Evolutionary conservation across 2,888 invertebrate genomes (phyloP).

Genomic region (Oxyteleia sp.): DNA sequence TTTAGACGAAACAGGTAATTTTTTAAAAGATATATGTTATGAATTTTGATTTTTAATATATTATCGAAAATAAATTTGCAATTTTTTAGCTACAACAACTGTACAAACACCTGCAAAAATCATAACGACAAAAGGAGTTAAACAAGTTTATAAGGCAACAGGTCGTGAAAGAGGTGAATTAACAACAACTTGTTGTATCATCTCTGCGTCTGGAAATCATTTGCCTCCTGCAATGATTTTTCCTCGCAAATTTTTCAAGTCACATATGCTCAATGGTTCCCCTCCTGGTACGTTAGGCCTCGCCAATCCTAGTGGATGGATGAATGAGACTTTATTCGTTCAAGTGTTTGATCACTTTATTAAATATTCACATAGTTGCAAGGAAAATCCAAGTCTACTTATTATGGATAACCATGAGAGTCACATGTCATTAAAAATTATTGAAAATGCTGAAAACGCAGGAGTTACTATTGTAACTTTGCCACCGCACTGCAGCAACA

Average conservation of each 20-base stretch:
- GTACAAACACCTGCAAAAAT: constrained; percentile 84
- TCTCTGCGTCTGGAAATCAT: constrained; percentile 82
- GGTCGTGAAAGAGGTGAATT: constrained; percentile 84
- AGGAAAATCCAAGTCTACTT: constrained; percentile 77
- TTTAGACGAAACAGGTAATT: constrained; percentile 79
- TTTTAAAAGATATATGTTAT: not conserved
- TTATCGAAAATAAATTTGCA: not conserved
- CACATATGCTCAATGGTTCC: constrained; percentile 54
- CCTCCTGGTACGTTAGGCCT: constrained; percentile 59
- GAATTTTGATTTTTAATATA: not conserved
- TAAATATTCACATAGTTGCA: constrained; percentile 75
- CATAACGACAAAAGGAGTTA: constrained; percentile 82
- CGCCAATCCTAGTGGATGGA: constrained; percentile 68
- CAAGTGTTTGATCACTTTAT: constrained; percentile 80
- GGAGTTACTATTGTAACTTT: constrained; percentile 81
- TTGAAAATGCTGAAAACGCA: constrained; percentile 79
- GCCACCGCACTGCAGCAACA: constrained; percentile 82
- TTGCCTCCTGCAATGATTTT: constrained; percentile 83
- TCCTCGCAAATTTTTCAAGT: constrained; percentile 64
- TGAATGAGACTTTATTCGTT: constrained; percentile 62
- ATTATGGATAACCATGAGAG: constrained; percentile 79
- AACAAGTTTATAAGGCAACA: constrained; percentile 84
- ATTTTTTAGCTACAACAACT: constrained; percentile 74
- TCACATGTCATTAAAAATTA: constrained; percentile 68
- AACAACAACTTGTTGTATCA: constrained; percentile 81